These are phyloP conservation scores for Thalassoma bifasciatum DNA, from an alignment of 2,113 vertebrate species.

Conservation along the genomic window DNA sequence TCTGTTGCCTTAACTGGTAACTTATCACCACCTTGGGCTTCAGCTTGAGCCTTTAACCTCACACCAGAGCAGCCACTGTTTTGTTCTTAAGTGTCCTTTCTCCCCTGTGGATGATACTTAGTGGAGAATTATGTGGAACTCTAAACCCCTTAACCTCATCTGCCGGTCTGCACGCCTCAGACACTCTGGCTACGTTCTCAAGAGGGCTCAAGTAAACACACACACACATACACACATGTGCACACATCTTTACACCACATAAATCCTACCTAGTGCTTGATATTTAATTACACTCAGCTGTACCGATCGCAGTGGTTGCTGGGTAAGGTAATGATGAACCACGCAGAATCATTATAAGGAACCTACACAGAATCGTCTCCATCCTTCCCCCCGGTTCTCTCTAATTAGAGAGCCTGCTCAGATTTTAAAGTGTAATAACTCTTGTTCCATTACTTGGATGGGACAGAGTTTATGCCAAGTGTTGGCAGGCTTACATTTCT, in stretches of 20 bases:
- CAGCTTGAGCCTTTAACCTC: constrained; percentile 44
- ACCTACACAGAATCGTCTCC: constrained; percentile 4
- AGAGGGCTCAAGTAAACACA: constrained; percentile 65
- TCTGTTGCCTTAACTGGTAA: constrained; percentile 2
- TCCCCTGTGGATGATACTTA: constrained; percentile 52
- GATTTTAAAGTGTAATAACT: constrained; percentile 49
- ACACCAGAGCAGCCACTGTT: constrained; percentile 42
- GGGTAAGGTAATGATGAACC: not conserved
- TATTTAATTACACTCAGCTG: constrained; percentile 29
- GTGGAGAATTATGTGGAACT: constrained; percentile 64
- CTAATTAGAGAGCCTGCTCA: constrained; percentile 47
- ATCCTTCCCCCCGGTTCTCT: constrained; percentile 8
- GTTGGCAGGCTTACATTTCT: constrained; percentile 44
- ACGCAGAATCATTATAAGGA: constrained; percentile 8
- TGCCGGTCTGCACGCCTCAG: constrained; percentile 54
- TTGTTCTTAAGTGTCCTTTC: constrained; percentile 45
- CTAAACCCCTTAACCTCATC: constrained; percentile 68
- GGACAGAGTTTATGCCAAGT: constrained; percentile 25
- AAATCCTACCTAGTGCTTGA: constrained; percentile 35
- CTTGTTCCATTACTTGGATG: constrained; percentile 33
- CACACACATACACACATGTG: not conserved
- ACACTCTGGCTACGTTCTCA: constrained; percentile 72
- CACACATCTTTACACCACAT: not conserved
- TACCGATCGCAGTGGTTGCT: not conserved
- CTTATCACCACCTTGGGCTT: constrained; percentile 8